A percentile compares a stretch with the other conserved stretches of the same genome.
These are phyloP conservation scores for Panulirus ornatus DNA, from an alignment of 1,140 invertebrate genomes.

Conservation along the genomic window DNA sequence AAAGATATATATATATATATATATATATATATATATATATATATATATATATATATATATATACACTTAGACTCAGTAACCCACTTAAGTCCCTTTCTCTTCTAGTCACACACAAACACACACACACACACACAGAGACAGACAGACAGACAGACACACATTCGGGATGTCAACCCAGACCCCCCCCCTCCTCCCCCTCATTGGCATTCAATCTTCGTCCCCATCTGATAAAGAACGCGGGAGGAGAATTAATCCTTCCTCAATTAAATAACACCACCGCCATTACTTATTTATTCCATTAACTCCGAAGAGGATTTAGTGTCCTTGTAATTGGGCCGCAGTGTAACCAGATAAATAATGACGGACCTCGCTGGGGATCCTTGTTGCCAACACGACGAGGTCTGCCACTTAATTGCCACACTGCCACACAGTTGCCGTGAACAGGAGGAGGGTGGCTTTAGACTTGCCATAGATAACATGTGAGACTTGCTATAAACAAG, in stretches of 20 bases:
- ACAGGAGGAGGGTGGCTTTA: too few relatives aligned
- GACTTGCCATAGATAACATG: too few relatives aligned
- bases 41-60: not conserved
- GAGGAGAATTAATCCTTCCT: too few relatives aligned
- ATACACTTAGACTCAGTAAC: too few relatives aligned
- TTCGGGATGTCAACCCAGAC: not conserved
- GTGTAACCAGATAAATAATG: constrained; percentile 33
- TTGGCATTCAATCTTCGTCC: constrained; percentile 13
- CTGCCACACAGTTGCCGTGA: not conserved
- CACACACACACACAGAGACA: constrained; percentile 6
- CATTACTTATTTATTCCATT: constrained; percentile 55
- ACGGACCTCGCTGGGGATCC: not conserved
- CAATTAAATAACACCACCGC: constrained; percentile 20
- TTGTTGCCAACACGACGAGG: not conserved
- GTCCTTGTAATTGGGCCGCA: constrained; percentile 51
- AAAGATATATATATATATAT: too few relatives aligned
- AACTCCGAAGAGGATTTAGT: constrained; percentile 49
- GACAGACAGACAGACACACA: constrained; percentile 5
- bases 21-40: too few relatives aligned
- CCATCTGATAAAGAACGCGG: too few relatives aligned
- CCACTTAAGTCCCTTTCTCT: too few relatives aligned
- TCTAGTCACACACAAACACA: too few relatives aligned
- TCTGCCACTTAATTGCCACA: not conserved
- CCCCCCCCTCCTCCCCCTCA: not conserved
- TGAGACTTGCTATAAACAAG: too few relatives aligned